Evolutionary conservation across 2,113 vertebrate species (phyloP), one percentile per base, ranked within the genome.

Genomic region (Procavia capensis): DNA sequence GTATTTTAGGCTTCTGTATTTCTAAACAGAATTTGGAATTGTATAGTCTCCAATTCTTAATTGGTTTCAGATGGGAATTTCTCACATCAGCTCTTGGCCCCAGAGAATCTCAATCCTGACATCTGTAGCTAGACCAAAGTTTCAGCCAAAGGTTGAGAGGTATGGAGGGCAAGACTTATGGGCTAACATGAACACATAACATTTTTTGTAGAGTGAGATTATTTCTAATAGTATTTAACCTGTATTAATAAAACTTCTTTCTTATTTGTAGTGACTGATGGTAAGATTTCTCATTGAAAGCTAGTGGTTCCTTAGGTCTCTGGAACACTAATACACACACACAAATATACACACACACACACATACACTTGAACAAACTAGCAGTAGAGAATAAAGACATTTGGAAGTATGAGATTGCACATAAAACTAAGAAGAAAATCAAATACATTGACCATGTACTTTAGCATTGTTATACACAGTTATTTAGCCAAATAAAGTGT

Each of bases 401-500:
- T 57, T 76, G 29, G 2, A 75, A 47, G 4, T 59, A n/a, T 66
- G 19, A 84, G 80, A 1, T 1, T 72, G 88, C 63, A 36, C 63
- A 27, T 75, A 81, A 5, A 75, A 75, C 83, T 89, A 83, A 83
- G 54, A 95, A 68, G 31, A 88, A 82, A 61, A 87, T n/a, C n/a
- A n/a, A 76, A 36, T 17, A 39, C 41, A 5, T 61, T 85, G 43
- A 27, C 9, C 59, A 68, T 74, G 14, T 74, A 68, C 19, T 85
- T 94, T 81, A 50, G 22, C 47, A 47, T 24, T 47, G 47, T 41
- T 95, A 36, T 43, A 63, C 45, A 89, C 9, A 19, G 43, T 75
- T 86, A 92, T 85, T 93, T 94, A 84, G n/a, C 39, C 6, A 89
- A 79, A 72, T 86, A 72, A 86, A 84, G 41, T 87, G 54, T 6